Evolutionary conservation across 1,140 invertebrate genomes (phyloP).

Genomic region (Drosophila teissieri): DNA sequence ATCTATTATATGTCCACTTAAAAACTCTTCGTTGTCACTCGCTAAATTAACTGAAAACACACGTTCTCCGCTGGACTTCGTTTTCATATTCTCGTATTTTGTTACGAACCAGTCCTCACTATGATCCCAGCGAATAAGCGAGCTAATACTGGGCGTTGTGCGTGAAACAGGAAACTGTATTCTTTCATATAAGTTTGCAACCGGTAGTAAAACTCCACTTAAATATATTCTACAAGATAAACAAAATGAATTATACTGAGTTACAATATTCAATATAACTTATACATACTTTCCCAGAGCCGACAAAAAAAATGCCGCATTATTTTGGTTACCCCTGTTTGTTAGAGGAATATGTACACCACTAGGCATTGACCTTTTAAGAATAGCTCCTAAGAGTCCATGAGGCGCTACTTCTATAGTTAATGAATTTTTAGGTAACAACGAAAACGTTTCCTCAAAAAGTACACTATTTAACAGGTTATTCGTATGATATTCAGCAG

Average conservation of each 20-base stretch:
- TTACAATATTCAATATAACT: not conserved
- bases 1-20: slow-evolving; percentile 94
- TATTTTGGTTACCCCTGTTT: slow-evolving; percentile 90
- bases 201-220: slow-evolving; percentile 85
- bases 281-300: slow-evolving; percentile 89
- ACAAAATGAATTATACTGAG: not conserved
- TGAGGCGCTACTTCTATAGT: slow-evolving; percentile 94
- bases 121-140: slow-evolving; percentile 96
- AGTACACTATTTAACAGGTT: slow-evolving; percentile 94
- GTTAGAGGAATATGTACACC: slow-evolving; percentile 91
- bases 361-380: slow-evolving; percentile 86
- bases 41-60: slow-evolving; percentile 87
- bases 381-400: slow-evolving; percentile 90
- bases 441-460: slow-evolving; percentile 92
- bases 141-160: slow-evolving; percentile 91
- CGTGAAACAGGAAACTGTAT: slow-evolving; percentile 92
- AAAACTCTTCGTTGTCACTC: slow-evolving; percentile 90
- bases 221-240: slow-evolving; percentile 46
- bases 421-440: slow-evolving; percentile 92
- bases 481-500: slow-evolving; percentile 96
- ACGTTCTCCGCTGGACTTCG: slow-evolving; percentile 86
- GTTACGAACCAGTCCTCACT: slow-evolving; percentile 89
- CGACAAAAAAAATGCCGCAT: slow-evolving; percentile 88
- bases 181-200: slow-evolving; percentile 87
- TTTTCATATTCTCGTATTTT: slow-evolving; percentile 83